Evolutionary conservation across 2,888 invertebrate species (phyloP), one percentile per base, ranked within the genome.

Genomic region (Synergus laeviventris): DNA sequence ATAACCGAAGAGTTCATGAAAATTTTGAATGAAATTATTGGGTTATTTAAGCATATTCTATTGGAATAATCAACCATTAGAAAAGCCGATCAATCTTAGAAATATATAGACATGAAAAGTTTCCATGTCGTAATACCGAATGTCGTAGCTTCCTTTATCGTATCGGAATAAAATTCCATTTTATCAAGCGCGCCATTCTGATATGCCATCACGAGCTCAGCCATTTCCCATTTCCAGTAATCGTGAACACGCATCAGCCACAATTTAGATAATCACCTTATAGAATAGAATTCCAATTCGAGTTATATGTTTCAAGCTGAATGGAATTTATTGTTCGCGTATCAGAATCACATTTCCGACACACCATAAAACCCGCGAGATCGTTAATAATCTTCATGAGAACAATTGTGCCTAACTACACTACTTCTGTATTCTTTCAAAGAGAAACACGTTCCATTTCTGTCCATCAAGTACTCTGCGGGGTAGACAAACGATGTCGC

Each of bases 361-460:
- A 49, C 24, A 45, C 42, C 64, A 66, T 42, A 12, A 24, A 70
- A 70, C n/a, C 45, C 31, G 45, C 45, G n/a, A 70, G 45, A 70
- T 70, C 66, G 45, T 70, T 70, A 70, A 70, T 70, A 70, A 70
- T 70, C 49, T 70, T 45, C 16, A 45, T 70, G 45, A 70, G 66
- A 70, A 70, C 66, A 70, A 70, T 70, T 70, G 45, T 49, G 24
- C 45, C 66, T n/a, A 24, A n/a, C 66, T 70, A 2, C n/a, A 49
- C 49, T 70, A 45, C 49, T 70, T 45, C 24, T 31, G 45, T 70
- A 49, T 70, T 49, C 66, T 70, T 70, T 70, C 45, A 73, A 81
- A 81, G 76, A 80, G 79, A 80, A 82, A 82, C 81, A 83, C 83
- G 85, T 85, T 81, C 84, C 83, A 85, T 84, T 87, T 87, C 84